Conservation (phyloP, 2,113 vertebrate genomes). For the Emydura subglobosa region DNA sequence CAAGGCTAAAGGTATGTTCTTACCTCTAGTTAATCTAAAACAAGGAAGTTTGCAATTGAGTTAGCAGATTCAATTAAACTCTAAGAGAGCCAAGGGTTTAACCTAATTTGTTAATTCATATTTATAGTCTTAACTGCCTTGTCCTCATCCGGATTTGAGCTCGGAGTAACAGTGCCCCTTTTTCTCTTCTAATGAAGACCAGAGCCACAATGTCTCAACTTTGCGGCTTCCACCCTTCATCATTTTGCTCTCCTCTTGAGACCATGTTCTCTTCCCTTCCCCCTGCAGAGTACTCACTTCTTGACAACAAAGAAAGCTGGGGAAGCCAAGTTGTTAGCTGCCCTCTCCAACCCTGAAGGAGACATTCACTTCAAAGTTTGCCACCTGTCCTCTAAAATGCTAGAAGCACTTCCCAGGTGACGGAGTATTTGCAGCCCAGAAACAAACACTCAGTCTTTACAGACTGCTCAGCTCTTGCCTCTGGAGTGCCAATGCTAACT, state of each 20-base stretch:
- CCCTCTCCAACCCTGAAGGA: background rate
- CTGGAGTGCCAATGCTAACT: background rate
- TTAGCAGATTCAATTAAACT: background rate
- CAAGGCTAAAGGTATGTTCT: background rate
- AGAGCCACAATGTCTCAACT: background rate
- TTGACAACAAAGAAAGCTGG: background rate
- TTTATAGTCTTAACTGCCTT: background rate
- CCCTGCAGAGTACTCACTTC: fast-evolving
- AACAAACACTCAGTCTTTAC: constrained; percentile 72
- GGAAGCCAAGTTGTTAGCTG: fast-evolving
- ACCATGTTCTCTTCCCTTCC: background rate
- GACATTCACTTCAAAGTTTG: constrained; percentile 48
- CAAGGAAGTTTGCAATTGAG: background rate
- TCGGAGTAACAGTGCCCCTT: background rate
- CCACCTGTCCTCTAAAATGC: constrained; percentile 16
- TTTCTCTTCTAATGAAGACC: background rate
- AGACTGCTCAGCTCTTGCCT: background rate
- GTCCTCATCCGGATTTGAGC: background rate
- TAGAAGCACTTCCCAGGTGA: constrained; percentile 47
- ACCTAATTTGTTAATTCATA: fast-evolving
- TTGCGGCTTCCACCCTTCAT: background rate
- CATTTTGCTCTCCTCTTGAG: background rate
- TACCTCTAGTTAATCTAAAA: background rate
- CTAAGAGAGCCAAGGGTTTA: background rate
- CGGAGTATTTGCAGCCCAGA: background rate